Evolutionary conservation across 2,113 vertebrate genomes (phyloP), one percentile per base, ranked within the genome.

Genomic region (Arothron firmamentum): DNA sequence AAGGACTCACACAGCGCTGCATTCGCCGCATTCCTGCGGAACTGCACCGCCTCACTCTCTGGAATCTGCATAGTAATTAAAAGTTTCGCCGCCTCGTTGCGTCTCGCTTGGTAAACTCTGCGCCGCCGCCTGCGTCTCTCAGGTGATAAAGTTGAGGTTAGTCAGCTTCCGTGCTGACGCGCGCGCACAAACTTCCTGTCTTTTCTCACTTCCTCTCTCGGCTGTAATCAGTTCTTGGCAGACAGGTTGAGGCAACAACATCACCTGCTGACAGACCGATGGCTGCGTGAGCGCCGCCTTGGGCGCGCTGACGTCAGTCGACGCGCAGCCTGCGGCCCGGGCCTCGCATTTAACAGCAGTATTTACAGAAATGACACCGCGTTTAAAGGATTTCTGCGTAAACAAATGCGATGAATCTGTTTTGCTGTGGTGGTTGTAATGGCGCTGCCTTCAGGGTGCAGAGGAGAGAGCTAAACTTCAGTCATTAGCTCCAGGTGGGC

Each of bases 141-240:
- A 85, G 80, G 82, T 79, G 72, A 78, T 47, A 10, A 54, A 18
- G 7, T 38, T 84, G 84, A 58, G 75, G 77, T 85, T 77, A 67
- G 78, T 72, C 56, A 67, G 79, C 81, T 84, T 89, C 82, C 78
- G 74, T 59, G 14, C 25, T 75, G n/a, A 1, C 18, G 70, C 34
- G 45, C 34, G 45, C 52, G 65, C 45, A 49, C 71, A 72, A 41
- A 59, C 78, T 81, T 85, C 85, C 78, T 74, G 66, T 68, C 8
- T 47, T 65, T 43, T 78, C 25, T 77, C 48, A 80, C 76, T 84
- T 86, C 83, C 82, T 65, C 62, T 76, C 72, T 7, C 25, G 67
- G 64, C 56, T 52, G 64, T 1, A 59, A 50, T 38, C 34, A 38
- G 79, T 72, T 72, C 52, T 74, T 64, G 67, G 69, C 69, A 56